Evolutionary conservation across 1,140 invertebrate genomes (phyloP), one percentile per base, ranked within the genome.

Genomic region (Drosophila bocqueti): DNA sequence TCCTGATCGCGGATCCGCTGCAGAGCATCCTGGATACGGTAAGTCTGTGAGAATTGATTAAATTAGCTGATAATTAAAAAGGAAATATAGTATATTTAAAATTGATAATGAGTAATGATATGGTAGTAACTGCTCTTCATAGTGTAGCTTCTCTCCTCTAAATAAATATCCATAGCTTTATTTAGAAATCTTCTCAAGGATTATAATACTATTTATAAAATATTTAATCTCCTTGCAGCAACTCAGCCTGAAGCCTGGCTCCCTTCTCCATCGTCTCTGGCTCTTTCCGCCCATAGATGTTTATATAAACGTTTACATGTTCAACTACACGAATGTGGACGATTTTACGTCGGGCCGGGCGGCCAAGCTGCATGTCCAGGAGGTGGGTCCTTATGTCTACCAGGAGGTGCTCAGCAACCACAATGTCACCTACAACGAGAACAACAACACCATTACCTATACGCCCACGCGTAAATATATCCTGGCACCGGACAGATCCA

Each of bases 301-400:
- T 1, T 95, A 95, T 60, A 92, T 98, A 5, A 95, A 95, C 54
- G 94, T 97, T 1, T 98, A 96, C 84, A 94, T 98, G 76, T 98
- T 98, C 91, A 97, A 98, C 90, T 94, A 98, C 8, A 97, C 96
- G 0, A 99, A 99, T 93, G 92, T 94, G 0, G 94, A 95, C 0
- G 95, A 95, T 50, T 97, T 98, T 92, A 81, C 96, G 6, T 93
- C 92, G 1, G 95, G 96, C 18, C 93, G 95, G 21, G 96, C 96
- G 54, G 83, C 93, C 49, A 96, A 96, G 80, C 92, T 98, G 3
- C 95, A 94, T 63, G 66, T 99, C 2, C 67, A 95, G 72, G 96
- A 98, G 94, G 92, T 96, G 24, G 98, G 98, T 1, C 98, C 98
- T 0, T 98, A 98, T 91, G 96, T 96, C 16, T 98, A 98, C 93